These are phyloP conservation scores for Anoura caudifer DNA, from an alignment of 2,113 vertebrate species.

Conservation along the genomic window DNA sequence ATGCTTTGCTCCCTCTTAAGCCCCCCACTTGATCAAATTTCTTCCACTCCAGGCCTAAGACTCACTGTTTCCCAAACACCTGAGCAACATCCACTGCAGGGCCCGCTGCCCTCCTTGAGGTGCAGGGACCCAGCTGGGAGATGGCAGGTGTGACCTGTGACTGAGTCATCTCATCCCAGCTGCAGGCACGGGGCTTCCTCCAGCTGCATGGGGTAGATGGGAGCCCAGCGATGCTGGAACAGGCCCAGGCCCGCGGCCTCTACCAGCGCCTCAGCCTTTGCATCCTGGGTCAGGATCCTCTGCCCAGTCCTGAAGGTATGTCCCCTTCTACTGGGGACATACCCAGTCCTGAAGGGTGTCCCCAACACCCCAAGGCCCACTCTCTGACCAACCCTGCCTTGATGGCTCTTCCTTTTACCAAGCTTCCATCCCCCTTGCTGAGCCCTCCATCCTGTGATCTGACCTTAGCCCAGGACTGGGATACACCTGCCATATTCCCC, in stretches of 20 bases:
- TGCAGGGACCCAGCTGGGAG: not conserved
- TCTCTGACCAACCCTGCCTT: not conserved
- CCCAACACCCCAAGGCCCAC: not conserved
- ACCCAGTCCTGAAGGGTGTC: conserved; percentile 82
- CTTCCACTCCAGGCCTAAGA: not conserved
- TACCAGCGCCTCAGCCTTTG: conserved; percentile 84
- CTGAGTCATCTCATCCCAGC: conserved; percentile 71
- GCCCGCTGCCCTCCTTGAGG: not conserved
- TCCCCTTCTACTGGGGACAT: no score
- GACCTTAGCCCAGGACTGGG: not conserved
- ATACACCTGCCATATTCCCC: no score
- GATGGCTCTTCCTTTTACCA: not conserved
- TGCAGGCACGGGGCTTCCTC: conserved; percentile 85
- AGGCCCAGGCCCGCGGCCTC: conserved; percentile 80
- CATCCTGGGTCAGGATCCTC: conserved; percentile 82
- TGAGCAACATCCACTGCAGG: not conserved
- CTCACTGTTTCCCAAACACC: not conserved
- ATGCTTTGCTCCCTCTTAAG: not conserved
- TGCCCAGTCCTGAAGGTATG: conserved; percentile 85
- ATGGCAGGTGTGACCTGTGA: not conserved
- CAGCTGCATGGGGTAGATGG: conserved; percentile 89
- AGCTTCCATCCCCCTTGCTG: not conserved
- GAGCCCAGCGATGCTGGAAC: conserved; percentile 86
- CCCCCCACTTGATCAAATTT: not conserved
- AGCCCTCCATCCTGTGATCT: not conserved